A percentile compares a stretch with the other conserved stretches of the same genome.
Conservation (phyloP, 1,140 invertebrate genomes). For the Polypedilum pembai region DNA sequence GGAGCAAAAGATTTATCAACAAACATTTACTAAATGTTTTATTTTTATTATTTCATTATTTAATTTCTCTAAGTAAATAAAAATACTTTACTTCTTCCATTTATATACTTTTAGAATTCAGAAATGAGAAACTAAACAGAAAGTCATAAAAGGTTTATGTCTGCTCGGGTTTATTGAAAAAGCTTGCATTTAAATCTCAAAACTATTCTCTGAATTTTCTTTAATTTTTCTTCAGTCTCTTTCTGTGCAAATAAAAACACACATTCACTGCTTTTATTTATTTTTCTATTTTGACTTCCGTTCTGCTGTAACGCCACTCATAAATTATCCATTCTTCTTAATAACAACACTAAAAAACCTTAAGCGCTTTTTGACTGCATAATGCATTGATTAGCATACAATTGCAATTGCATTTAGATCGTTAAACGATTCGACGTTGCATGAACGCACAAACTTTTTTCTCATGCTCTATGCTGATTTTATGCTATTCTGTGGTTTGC, state of each 20-base stretch:
- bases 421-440: slow-evolving; percentile 6
- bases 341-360: slow-evolving; percentile 5
- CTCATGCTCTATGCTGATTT: too few relatives aligned
- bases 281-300: not conserved
- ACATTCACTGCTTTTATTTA: not conserved
- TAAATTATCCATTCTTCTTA: slow-evolving; percentile 10
- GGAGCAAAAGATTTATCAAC: too few relatives aligned
- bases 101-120: too few relatives aligned
- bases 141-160: too few relatives aligned
- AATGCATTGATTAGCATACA: not conserved
- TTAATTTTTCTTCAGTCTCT: not conserved
- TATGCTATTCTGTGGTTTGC: too few relatives aligned
- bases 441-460: not conserved
- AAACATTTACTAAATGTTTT: too few relatives aligned
- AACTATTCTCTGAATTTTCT: not conserved
- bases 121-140: too few relatives aligned
- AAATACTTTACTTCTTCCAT: too few relatives aligned
- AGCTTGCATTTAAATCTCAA: not conserved
- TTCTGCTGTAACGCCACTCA: not conserved
- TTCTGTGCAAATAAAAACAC: not conserved
- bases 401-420: slow-evolving; percentile 18
- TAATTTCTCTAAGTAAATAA: too few relatives aligned
- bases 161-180: too few relatives aligned
- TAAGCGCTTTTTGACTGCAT: not conserved
- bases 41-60: too few relatives aligned